Evolutionary conservation across 2,113 vertebrate species (phyloP), one percentile per base, ranked within the genome.

Genomic region (Picathartes gymnocephalus): DNA sequence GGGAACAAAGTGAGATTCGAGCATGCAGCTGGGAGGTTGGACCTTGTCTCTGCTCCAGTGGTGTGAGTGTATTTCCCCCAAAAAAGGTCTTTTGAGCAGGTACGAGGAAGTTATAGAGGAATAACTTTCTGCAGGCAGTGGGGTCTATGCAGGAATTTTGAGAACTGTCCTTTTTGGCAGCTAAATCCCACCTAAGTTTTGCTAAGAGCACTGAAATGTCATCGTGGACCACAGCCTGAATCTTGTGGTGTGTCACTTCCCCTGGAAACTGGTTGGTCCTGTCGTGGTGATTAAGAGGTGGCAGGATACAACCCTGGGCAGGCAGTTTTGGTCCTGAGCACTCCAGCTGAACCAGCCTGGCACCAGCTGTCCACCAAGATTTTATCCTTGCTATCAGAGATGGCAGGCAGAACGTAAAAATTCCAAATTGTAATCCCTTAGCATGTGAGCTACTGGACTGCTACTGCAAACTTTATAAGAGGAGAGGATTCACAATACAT

Each of bases 231-330:
- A 51, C 5, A 71, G 9, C 22, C 51, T 45, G 56, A 84, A 35
- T n/a, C 15, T 11, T 15, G 24, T 33, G 10, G 1, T 47, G 27
- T 40, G 22, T 39, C 30, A 22, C 50, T 70, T 85, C n/a, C 28
- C 42, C 28, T 28, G 30, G 42, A 68, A 84, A n/a, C 4, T 25
- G 50, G 30, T 2, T 35, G 30, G 42, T 13, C 27, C 31, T 31
- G 13, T 15, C 0, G 0, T 15, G 12, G 30, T 54, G 58, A 30
- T 47, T 25, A 7, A 25, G 61, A 53, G 27, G 21, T n/a, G 42
- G 11, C n/a, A 90, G 50, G 58, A 28, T 25, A 23, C 13, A 48
- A 4, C 10, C 0, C 1, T 0, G 6, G 21, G 39, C 15, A 23
- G 18, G 28, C 39, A 82, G 17, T 3, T 61, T n/a, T 27, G 39